These are phyloP conservation scores for Hirundichthys speculiger DNA, from an alignment of 2,113 vertebrate genomes.

Conservation along the genomic window DNA sequence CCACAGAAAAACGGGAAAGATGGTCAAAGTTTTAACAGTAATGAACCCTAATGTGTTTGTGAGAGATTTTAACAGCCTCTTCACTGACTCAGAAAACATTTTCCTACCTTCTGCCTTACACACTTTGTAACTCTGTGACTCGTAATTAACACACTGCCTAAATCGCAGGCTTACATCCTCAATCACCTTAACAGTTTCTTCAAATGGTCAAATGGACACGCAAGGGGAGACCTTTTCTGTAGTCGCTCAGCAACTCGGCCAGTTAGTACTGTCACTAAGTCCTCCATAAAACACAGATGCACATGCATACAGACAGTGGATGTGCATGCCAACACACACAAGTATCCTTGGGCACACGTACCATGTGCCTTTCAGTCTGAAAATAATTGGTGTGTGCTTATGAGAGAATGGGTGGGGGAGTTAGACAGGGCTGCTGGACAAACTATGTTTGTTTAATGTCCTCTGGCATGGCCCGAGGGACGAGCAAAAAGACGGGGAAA, in stretches of 20 bases:
- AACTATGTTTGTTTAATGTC: slow-evolving; percentile 61
- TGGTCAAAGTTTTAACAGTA: slow-evolving; percentile 60
- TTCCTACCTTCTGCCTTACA: slow-evolving; percentile 49
- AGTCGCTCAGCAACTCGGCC: slow-evolving; percentile 34
- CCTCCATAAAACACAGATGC: slow-evolving; percentile 36
- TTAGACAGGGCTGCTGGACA: slow-evolving; percentile 34
- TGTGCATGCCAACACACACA: neutral
- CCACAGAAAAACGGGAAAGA: slow-evolving; percentile 22
- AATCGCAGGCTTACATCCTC: slow-evolving; percentile 60
- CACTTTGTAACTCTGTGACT: slow-evolving; percentile 57
- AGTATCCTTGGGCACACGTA: slow-evolving; percentile 23
- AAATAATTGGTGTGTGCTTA: slow-evolving; percentile 42
- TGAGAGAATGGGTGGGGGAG: neutral
- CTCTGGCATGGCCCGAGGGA: slow-evolving; percentile 53
- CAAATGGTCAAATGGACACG: slow-evolving; percentile 51
- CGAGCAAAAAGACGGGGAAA: slow-evolving; percentile 29
- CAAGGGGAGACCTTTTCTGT: slow-evolving; percentile 35
- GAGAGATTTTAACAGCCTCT: slow-evolving; percentile 63
- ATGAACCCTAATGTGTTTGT: slow-evolving; percentile 70
- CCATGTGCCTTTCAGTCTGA: slow-evolving; percentile 27
- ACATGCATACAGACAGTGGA: neutral
- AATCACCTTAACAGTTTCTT: slow-evolving; percentile 67
- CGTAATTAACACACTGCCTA: slow-evolving; percentile 67
- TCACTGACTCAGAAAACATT: slow-evolving; percentile 65
- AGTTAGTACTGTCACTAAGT: slow-evolving; percentile 39